Percentiles rank a stretch among this genome's conserved stretches.
These are phyloP conservation scores for Hirtodrosophila trivittata DNA, from an alignment of 2,888 invertebrate species.

Conservation along the genomic window DNA sequence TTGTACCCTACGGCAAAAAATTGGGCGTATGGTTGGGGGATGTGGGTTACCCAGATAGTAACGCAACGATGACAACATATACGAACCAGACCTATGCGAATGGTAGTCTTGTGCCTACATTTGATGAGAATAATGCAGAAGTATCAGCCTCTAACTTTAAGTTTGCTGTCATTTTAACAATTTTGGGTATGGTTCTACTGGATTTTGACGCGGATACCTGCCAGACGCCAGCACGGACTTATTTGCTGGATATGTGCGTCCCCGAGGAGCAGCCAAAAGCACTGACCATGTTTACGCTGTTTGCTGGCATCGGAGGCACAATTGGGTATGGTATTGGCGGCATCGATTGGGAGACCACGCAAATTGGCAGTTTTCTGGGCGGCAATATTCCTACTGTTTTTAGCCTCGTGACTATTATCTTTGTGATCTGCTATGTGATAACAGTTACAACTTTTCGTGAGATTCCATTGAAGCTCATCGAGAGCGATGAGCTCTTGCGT, in stretches of 20 bases:
- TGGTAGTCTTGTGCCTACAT: slow-evolving; percentile 64
- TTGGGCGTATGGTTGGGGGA: slow-evolving; percentile 85
- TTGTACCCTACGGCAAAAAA: slow-evolving; percentile 87
- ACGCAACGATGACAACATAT: not conserved
- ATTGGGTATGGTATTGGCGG: slow-evolving; percentile 86
- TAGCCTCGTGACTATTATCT: slow-evolving; percentile 86
- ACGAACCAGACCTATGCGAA: slow-evolving; percentile 4
- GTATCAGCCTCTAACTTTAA: slow-evolving; percentile 69
- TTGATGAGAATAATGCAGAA: slow-evolving; percentile 29
- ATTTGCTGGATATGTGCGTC: slow-evolving; percentile 86
- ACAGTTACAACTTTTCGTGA: slow-evolving; percentile 87
- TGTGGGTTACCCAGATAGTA: slow-evolving; percentile 58
- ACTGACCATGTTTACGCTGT: slow-evolving; percentile 87
- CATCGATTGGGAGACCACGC: slow-evolving; percentile 86
- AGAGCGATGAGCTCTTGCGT: slow-evolving; percentile 80
- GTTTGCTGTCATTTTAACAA: slow-evolving; percentile 85
- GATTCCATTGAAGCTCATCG: slow-evolving; percentile 84
- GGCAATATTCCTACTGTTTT: slow-evolving; percentile 87
- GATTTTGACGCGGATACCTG: slow-evolving; percentile 88
- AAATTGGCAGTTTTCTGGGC: slow-evolving; percentile 84
- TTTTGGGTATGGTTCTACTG: slow-evolving; percentile 86
- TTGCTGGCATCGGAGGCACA: slow-evolving; percentile 87
- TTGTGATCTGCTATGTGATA: slow-evolving; percentile 85
- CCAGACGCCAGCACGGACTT: slow-evolving; percentile 87
- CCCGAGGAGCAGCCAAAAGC: slow-evolving; percentile 87